Conservation (phyloP, 2,797 vertebrate genomes). For the Melanotaenia maccullochi region DNA sequence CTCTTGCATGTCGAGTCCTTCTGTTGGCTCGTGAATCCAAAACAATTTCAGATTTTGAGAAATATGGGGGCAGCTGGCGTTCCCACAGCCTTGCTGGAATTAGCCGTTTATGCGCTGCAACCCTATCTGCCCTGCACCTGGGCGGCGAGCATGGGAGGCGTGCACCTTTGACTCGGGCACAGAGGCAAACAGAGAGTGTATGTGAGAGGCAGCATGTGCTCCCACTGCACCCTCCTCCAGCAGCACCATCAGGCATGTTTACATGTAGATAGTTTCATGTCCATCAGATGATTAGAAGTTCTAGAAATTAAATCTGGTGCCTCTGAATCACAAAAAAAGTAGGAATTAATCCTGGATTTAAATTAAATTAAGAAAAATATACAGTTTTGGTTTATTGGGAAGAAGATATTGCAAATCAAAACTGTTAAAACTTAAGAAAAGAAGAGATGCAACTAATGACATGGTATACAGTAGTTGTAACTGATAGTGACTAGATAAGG, state of each 20-base stretch:
- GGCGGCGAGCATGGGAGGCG: slow-evolving; percentile 79
- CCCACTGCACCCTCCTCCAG: slow-evolving; percentile 3
- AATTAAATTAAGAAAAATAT: background rate
- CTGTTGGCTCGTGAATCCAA: slow-evolving; percentile 80
- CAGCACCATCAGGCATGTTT: slow-evolving; percentile 29
- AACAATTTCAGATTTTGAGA: slow-evolving; percentile 83
- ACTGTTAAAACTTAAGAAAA: background rate
- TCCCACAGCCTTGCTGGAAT: slow-evolving; percentile 82
- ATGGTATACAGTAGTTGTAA: no score
- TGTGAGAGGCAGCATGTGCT: slow-evolving; percentile 12
- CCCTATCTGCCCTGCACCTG: slow-evolving; percentile 90
- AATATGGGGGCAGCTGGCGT: slow-evolving; percentile 87
- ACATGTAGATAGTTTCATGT: background rate
- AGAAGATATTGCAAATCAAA: background rate
- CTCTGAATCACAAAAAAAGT: background rate
- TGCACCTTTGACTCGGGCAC: slow-evolving; percentile 61
- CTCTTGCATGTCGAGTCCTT: slow-evolving; percentile 81
- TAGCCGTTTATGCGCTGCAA: slow-evolving; percentile 81
- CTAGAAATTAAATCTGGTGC: background rate
- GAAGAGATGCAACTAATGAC: no score
- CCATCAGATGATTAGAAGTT: background rate
- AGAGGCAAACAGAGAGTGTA: slow-evolving; percentile 17
- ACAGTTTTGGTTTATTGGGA: background rate
- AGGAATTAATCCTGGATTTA: background rate
- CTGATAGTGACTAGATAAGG: no score